phyloP scores from a whole-genome alignment of 2,113 vertebrate species.

The Hippopotamus amphibius region DNA sequence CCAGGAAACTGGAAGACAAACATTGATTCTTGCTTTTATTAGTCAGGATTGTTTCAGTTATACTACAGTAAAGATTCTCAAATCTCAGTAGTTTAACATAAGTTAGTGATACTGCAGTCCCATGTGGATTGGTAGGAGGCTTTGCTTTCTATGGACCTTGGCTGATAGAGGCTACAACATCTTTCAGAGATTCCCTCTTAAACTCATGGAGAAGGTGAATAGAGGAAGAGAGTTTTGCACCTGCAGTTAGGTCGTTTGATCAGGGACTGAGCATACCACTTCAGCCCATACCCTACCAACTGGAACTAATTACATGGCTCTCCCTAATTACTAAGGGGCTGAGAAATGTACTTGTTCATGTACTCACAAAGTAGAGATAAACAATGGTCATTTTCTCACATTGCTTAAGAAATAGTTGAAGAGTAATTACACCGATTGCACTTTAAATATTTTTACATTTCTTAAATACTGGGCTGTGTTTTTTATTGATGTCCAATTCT shows the following conservation, averaged over 20 bases:
- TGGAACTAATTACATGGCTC: neutral
- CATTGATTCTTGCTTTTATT: neutral
- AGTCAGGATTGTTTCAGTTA: neutral
- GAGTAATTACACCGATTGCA: neutral
- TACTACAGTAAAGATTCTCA: neutral
- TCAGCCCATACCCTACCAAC: neutral
- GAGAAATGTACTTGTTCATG: neutral
- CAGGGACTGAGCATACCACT: neutral
- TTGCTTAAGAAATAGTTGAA: neutral
- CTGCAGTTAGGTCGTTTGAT: neutral
- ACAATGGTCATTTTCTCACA: neutral
- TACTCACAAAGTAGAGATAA: neutral
- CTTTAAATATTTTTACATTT: constrained; percentile 40
- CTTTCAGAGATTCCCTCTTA: neutral
- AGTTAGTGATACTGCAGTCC: neutral
- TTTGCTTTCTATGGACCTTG: neutral
- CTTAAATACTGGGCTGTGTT: neutral
- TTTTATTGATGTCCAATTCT: constrained; percentile 6
- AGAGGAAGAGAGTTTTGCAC: neutral
- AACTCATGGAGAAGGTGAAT: neutral
- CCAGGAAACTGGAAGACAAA: neutral
- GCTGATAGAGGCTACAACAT: neutral
- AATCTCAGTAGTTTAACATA: neutral
- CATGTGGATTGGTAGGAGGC: neutral
- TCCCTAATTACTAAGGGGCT: neutral